Evolutionary conservation across 2,888 invertebrate species (phyloP), one percentile per base, ranked within the genome.

Genomic region (Cyclophora punctaria): DNA sequence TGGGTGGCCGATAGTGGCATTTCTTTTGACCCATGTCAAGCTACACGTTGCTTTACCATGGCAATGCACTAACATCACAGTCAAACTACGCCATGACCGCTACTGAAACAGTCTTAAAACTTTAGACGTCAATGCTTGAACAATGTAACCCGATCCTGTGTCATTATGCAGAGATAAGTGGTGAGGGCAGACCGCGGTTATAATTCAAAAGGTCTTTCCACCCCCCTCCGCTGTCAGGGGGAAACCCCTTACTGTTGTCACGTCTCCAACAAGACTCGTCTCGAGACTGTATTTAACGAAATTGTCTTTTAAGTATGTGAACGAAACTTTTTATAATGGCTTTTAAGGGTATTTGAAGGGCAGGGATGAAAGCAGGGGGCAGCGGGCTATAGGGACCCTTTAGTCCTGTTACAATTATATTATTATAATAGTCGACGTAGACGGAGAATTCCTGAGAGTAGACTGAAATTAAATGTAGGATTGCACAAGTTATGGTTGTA

Each of bases 101-200:
- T 41, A 5, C 3, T 41, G 41, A 41, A 45, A 44, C 35, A 45
- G 35, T n/a, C 47, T 47, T 46, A 46, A 48, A 52, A 52, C 46
- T 7, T 20, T 47, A 52, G 53, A 53, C 47, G 42, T 42, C 62
- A 63, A 67, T 64, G 66, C 62, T 60, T 65, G 67, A 65, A 68
- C 69, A 67, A 64, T 67, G 75, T 77, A 76, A 76, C 72, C 63
- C 69, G 73, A 77, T 73, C 71, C 75, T 64, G 63, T 69, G 73
- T 75, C 73, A 76, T 80, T 80, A 80, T 73, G 67, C 68, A 63
- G 64, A 74, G 72, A 74, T 76, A 77, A 79, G 79, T 78, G 72
- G 63, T 62, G 65, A 63, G 69, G 67, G 69, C 72, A 73, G 72
- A 69, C 71, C 67, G 67, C 60, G 62, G 63, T 67, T 67, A 74